These are phyloP conservation scores for Pseudomugil tenellus DNA, from an alignment of 2,797 vertebrate species.

Conservation along the genomic window DNA sequence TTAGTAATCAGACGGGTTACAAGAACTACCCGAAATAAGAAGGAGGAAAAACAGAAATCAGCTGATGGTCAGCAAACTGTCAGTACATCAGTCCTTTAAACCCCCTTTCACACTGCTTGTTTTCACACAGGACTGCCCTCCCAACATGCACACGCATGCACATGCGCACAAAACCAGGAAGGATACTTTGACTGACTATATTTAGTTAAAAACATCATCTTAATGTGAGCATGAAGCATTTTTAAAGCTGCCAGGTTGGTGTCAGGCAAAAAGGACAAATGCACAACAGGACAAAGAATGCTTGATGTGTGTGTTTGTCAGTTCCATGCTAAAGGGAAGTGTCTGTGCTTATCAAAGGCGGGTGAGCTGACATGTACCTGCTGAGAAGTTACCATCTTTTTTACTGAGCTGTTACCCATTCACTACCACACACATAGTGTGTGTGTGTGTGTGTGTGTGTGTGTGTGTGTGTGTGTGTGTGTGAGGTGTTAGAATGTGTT, in stretches of 20 bases:
- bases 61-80: slow-evolving; percentile 6
- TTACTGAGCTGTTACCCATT: slow-evolving; percentile 36
- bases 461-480: slow-evolving; percentile 27
- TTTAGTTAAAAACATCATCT: neutral
- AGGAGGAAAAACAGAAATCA: neutral
- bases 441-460: slow-evolving; percentile 22
- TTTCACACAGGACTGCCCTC: neutral
- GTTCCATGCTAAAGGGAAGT: slow-evolving; percentile 71
- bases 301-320: slow-evolving; percentile 55
- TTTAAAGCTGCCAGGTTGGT: slow-evolving; percentile 4
- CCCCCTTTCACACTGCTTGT: neutral
- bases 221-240: slow-evolving; percentile 12
- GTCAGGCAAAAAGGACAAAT: slow-evolving; percentile 2
- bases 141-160: too few relatives aligned
- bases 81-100: slow-evolving; percentile 21
- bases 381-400: slow-evolving; percentile 62
- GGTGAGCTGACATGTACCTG: slow-evolving; percentile 72
- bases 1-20: neutral
- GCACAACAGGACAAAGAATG: slow-evolving; percentile 12
- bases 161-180: neutral
- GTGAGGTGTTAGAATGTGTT: slow-evolving; percentile 25
- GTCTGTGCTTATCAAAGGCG: slow-evolving; percentile 74
- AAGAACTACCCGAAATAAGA: neutral
- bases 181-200: neutral
- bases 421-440: slow-evolving; percentile 14